Conservation (phyloP, 2,888 invertebrate genomes). For the Acanthosoma haemorrhoidale region DNA sequence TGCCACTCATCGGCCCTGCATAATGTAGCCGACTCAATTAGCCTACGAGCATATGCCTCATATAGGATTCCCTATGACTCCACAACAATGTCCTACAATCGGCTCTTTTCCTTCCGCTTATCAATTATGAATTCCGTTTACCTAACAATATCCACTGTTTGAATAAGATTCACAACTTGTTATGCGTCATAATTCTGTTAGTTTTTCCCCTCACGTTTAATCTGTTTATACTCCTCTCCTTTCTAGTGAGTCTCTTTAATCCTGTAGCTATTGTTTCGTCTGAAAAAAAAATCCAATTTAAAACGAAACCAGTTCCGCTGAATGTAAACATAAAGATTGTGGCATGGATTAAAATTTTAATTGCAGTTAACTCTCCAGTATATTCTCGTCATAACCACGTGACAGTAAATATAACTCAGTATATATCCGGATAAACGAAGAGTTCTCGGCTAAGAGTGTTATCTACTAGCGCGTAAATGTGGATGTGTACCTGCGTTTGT, state of each 20-base stretch:
- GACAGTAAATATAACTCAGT: too few species aligned
- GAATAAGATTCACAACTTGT: conserved; percentile 10
- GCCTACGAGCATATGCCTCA: background rate
- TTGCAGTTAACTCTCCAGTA: too few species aligned
- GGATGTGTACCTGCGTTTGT: too few species aligned
- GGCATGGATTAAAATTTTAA: too few species aligned
- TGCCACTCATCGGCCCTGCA: background rate
- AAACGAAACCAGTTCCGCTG: background rate
- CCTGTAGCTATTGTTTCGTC: background rate
- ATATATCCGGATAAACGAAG: too few species aligned
- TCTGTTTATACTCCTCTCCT: background rate
- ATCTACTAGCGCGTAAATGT: too few species aligned
- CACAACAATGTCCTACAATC: conserved; percentile 9
- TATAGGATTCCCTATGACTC: background rate
- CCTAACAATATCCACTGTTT: conserved; percentile 5
- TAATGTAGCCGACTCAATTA: background rate
- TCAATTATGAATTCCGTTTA: background rate
- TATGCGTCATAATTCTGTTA: conserved; percentile 4
- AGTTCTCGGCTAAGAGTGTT: too few species aligned
- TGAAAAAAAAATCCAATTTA: background rate
- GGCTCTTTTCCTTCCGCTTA: background rate
- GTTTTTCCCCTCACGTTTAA: conserved; percentile 1
- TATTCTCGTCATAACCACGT: too few species aligned
- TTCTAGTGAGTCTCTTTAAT: background rate
- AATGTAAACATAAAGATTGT: too few species aligned